Percentiles rank a stretch among this genome's conserved stretches.
phyloP scores from a whole-genome alignment of 1,140 invertebrate species.

The Aphaenogaster rudis region DNA sequence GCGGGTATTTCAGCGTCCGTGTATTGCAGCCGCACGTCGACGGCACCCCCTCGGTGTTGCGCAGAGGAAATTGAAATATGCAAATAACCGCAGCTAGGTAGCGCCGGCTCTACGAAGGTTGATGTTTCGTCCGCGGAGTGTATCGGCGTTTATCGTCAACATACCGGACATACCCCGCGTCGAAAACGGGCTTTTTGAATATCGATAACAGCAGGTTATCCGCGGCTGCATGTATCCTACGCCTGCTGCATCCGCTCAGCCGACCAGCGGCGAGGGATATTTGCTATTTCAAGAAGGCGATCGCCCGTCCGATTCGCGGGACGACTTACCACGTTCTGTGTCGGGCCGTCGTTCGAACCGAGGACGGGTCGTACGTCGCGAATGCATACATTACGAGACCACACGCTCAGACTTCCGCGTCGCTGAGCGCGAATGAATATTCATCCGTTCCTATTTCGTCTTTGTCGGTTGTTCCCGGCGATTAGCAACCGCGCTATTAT shows the following conservation, averaged over 20 bases:
- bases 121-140: conserved; percentile 70
- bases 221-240: conserved; percentile 50
- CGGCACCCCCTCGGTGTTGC: conserved; percentile 72
- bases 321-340: background rate
- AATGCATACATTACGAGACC: conserved; percentile 60
- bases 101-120: conserved; percentile 63
- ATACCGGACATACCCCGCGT: conserved; percentile 62
- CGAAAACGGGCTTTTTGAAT: conserved; percentile 72
- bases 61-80: conserved; percentile 82
- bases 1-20: conserved; percentile 17
- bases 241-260: background rate
- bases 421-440: conserved; percentile 56
- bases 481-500: conserved; percentile 64
- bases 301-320: conserved; percentile 31
- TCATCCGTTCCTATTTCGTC: conserved; percentile 63
- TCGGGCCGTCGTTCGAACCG: background rate
- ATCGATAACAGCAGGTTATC: conserved; percentile 67
- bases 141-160: conserved; percentile 73
- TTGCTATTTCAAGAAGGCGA: conserved; percentile 50
- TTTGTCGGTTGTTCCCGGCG: conserved; percentile 42
- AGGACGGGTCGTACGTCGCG: conserved; percentile 21
- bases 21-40: conserved; percentile 65
- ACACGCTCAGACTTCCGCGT: conserved; percentile 54
- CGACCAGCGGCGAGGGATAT: background rate
- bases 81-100: conserved; percentile 77